phyloP scores from a whole-genome alignment of 2,113 vertebrate genomes.

The Sphyrna mokarran region DNA sequence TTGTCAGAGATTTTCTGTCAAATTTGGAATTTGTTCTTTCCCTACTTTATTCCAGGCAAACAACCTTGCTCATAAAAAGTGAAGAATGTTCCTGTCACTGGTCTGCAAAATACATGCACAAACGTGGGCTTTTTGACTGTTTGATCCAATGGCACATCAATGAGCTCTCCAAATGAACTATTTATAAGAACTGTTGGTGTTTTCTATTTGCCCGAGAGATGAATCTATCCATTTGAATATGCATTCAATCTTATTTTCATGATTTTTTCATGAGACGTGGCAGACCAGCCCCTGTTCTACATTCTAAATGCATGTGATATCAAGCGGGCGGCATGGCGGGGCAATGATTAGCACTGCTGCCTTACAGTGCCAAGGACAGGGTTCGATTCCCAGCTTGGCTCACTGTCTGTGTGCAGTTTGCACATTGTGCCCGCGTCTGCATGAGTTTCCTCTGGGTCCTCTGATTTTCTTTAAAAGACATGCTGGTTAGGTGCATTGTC shows the following conservation, averaged over 20 bases:
- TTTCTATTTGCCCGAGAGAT: neutral
- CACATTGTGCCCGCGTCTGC: too few relatives aligned
- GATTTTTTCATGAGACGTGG: neutral
- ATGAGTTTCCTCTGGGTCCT: too few relatives aligned
- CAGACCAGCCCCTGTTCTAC: neutral
- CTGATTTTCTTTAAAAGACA: too few relatives aligned
- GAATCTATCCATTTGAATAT: conserved; percentile 27
- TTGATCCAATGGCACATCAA: neutral
- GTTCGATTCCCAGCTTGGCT: too few relatives aligned
- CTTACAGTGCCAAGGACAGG: too few relatives aligned
- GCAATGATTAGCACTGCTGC: too few relatives aligned
- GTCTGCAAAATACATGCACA: neutral
- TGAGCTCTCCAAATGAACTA: neutral
- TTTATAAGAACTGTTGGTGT: neutral
- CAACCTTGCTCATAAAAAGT: neutral
- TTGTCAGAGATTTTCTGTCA: neutral
- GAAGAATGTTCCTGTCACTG: neutral
- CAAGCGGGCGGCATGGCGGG: too few relatives aligned
- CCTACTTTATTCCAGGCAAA: neutral
- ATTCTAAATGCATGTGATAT: neutral
- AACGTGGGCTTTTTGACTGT: neutral
- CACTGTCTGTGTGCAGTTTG: too few relatives aligned
- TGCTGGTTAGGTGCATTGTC: too few relatives aligned
- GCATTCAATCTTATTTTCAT: neutral
- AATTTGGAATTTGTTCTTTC: neutral